A percentile compares a stretch with the other conserved stretches of the same genome.
Evolutionary conservation across 2,888 invertebrate genomes (phyloP).

Genomic region (Chrysina gloriosa): DNA sequence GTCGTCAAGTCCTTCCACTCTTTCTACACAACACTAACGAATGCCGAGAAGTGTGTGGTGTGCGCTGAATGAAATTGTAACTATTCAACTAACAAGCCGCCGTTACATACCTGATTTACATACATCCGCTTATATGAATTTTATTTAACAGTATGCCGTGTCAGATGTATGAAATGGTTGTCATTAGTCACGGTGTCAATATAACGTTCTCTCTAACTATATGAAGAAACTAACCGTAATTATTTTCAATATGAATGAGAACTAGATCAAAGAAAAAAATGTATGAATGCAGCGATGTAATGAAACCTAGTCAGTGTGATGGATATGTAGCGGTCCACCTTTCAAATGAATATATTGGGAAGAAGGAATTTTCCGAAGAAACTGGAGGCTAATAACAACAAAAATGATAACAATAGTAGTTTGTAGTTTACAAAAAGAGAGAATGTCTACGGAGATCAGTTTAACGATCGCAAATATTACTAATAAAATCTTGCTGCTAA

Average conservation of each 20-base stretch:
- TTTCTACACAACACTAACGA: background rate
- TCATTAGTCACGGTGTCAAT: constrained; percentile 28
- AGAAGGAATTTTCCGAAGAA: too few species aligned
- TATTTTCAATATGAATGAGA: constrained; percentile 33
- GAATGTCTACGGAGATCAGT: too few species aligned
- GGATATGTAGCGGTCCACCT: background rate
- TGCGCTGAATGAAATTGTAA: constrained; percentile 19
- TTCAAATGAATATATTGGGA: background rate
- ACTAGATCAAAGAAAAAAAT: constrained; percentile 18
- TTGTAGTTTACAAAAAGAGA: too few species aligned
- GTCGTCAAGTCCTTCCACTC: background rate
- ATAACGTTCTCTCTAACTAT: constrained; percentile 11
- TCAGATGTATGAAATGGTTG: constrained; percentile 30
- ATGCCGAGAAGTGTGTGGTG: background rate
- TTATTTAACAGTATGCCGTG: constrained; percentile 22
- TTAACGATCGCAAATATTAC: too few species aligned
- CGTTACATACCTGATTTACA: constrained; percentile 36
- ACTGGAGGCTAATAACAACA: too few species aligned
- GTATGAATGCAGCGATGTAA: constrained; percentile 5
- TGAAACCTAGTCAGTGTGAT: background rate
- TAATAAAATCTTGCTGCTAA: too few species aligned
- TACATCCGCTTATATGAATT: constrained; percentile 34
- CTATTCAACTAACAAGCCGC: constrained; percentile 30
- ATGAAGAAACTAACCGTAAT: constrained; percentile 26
- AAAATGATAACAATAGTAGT: too few species aligned